These are phyloP conservation scores for Lipophrys pholis DNA, from an alignment of 2,113 vertebrate genomes.

Conservation along the genomic window DNA sequence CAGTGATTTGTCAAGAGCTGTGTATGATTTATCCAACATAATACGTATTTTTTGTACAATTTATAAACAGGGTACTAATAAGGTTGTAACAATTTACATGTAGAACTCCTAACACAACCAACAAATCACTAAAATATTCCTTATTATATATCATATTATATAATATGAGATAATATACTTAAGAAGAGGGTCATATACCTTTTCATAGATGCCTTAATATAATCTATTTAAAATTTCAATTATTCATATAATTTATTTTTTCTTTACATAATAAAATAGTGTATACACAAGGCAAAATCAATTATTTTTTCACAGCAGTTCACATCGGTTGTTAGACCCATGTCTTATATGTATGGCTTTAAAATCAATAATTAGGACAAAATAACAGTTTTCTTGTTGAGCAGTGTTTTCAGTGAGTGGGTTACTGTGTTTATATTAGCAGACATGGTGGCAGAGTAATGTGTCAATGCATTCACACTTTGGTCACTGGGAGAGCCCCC, in stretches of 20 bases:
- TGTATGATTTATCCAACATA: constrained; percentile 66
- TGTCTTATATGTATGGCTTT: constrained; percentile 95
- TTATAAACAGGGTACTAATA: constrained; percentile 65
- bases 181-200: constrained; percentile 49
- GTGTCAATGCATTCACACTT: constrained; percentile 90
- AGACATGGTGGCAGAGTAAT: constrained; percentile 92
- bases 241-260: constrained; percentile 70
- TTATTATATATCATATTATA: constrained; percentile 54
- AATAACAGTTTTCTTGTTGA: constrained; percentile 88
- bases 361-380: constrained; percentile 91
- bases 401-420: constrained; percentile 94
- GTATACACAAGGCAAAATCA: constrained; percentile 90
- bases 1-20: constrained; percentile 68
- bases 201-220: constrained; percentile 75
- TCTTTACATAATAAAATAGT: constrained; percentile 94
- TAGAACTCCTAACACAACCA: constrained; percentile 45
- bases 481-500: constrained; percentile 86
- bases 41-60: constrained; percentile 57
- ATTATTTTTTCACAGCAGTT: constrained; percentile 88
- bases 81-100: constrained; percentile 57
- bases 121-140: constrained; percentile 67
- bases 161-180: constrained; percentile 62
- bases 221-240: constrained; percentile 80
- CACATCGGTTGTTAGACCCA: constrained; percentile 82
- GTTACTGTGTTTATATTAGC: constrained; percentile 94